phyloP scores from a whole-genome alignment of 2,888 invertebrate genomes.

The Acanthococcus lagerstroemiae region DNA sequence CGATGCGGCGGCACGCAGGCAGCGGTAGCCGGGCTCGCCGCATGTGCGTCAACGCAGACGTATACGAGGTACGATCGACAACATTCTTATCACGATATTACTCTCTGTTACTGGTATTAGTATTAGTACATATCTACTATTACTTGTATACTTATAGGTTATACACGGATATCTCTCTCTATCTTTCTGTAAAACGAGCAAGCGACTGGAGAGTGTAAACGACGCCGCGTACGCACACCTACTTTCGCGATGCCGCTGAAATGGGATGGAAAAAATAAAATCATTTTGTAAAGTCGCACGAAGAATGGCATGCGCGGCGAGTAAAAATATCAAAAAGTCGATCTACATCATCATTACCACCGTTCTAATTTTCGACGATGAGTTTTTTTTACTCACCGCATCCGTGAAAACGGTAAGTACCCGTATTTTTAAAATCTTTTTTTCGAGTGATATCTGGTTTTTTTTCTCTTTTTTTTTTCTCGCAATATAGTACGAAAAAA shows the following conservation, averaged over 20 bases:
- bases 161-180: not conserved
- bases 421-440: not conserved
- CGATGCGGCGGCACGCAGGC: not conserved
- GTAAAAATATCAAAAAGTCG: conserved; percentile 23
- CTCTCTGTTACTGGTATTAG: too few species aligned
- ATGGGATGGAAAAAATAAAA: conserved; percentile 15
- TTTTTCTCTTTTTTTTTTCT: too few species aligned
- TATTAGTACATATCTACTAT: too few species aligned
- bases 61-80: not conserved
- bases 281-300: conserved; percentile 1
- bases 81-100: too few species aligned
- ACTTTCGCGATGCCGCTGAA: conserved; percentile 13
- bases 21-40: not conserved
- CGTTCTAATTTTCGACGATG: conserved; percentile 17
- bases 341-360: conserved; percentile 20
- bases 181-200: not conserved
- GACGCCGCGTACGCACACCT: not conserved
- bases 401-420: conserved; percentile 12
- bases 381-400: not conserved
- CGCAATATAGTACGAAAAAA: too few species aligned
- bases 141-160: not conserved
- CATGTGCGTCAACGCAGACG: too few species aligned
- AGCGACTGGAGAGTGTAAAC: not conserved
- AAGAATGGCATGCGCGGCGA: conserved; percentile 8
- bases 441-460: not conserved